Conservation (phyloP, 1,140 invertebrate genomes). For the Penaeus japonicus region DNA sequence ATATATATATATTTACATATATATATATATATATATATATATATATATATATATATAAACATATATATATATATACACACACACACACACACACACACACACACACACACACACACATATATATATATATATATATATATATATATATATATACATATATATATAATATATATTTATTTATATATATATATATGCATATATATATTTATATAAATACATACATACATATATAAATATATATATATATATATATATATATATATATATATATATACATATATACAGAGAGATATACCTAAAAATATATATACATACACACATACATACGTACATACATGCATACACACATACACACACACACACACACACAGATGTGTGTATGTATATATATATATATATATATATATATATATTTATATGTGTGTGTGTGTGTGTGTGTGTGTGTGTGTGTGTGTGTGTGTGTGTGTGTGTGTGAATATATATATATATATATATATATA, state of each 20-base stretch:
- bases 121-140: not conserved
- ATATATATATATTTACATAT: not conserved
- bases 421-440: too few relatives aligned
- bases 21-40: not conserved
- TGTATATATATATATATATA: slow-evolving; percentile 8
- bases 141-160: not conserved
- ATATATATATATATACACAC: not conserved
- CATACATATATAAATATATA: slow-evolving; percentile 17
- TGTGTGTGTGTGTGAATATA: not conserved
- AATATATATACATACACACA: slow-evolving; percentile 6
- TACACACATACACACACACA: slow-evolving; percentile 17
- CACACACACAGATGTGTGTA: not conserved
- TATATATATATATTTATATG: not conserved
- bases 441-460: too few relatives aligned
- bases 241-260: slow-evolving; percentile 19
- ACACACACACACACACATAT: not conserved
- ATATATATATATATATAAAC: not conserved
- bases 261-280: slow-evolving; percentile 13
- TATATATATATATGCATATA: not conserved
- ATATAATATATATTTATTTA: not conserved
- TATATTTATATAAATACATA: slow-evolving; percentile 14
- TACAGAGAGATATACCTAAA: slow-evolving; percentile 15
- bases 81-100: not conserved
- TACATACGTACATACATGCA: slow-evolving; percentile 2
- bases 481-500: not conserved